Percentiles rank a stretch among this genome's conserved stretches.
phyloP scores from a whole-genome alignment of 2,888 invertebrate species.

The Congeria kusceri region DNA sequence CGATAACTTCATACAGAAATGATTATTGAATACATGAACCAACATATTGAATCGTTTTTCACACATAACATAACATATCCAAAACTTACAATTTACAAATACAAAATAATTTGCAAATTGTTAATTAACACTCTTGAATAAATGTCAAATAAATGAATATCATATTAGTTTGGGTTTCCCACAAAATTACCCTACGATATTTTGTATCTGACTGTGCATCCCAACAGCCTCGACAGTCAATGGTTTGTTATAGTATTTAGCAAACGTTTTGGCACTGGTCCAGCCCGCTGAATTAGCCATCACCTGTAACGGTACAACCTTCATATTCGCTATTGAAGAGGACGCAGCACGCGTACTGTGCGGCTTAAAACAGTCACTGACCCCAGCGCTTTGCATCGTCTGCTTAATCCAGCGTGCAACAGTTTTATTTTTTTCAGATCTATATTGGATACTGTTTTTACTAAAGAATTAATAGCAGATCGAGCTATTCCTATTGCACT shows the following conservation, averaged over 20 bases:
- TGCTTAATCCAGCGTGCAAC: conserved; percentile 9
- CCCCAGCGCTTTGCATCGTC: conserved; percentile 5
- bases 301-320: not conserved
- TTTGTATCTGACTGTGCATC: too few species aligned
- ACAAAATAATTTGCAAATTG: too few species aligned
- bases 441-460: not conserved
- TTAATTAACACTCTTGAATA: too few species aligned
- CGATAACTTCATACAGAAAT: too few species aligned
- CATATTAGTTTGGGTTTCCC: too few species aligned
- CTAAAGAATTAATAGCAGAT: not conserved
- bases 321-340: conserved; percentile 2
- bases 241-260: conserved; percentile 11
- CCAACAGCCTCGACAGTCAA: too few species aligned
- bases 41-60: too few species aligned
- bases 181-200: too few species aligned
- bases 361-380: conserved; percentile 8
- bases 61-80: too few species aligned
- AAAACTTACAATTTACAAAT: too few species aligned
- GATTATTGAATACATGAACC: too few species aligned
- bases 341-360: conserved; percentile 20
- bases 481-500: not conserved
- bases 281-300: conserved; percentile 15
- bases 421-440: conserved; percentile 6
- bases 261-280: conserved; percentile 1
- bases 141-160: too few species aligned